Percentiles rank a stretch among this genome's conserved stretches.
These are phyloP conservation scores for Pseudopodoces humilis DNA, from an alignment of 2,113 vertebrate species.

Conservation along the genomic window DNA sequence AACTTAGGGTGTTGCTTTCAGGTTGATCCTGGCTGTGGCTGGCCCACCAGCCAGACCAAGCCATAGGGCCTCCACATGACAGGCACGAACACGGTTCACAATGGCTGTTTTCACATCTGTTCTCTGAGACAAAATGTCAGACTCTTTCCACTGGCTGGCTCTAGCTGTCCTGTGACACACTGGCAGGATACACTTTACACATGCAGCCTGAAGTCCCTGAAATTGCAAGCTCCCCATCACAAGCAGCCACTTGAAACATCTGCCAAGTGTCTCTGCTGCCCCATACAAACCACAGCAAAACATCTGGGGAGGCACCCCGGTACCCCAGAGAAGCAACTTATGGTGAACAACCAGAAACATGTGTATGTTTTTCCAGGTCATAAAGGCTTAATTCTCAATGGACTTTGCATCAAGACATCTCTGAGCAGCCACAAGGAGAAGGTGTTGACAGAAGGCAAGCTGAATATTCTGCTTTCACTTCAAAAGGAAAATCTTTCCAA, in stretches of 20 bases:
- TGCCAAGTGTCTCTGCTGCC: background rate
- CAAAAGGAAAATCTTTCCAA: background rate
- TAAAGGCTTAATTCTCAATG: background rate
- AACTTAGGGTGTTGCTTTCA: too few species aligned
- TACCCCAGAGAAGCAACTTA: background rate
- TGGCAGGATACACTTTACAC: background rate
- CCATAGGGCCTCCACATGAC: too few species aligned
- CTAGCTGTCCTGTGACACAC: background rate
- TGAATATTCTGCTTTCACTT: background rate
- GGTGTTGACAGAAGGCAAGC: background rate
- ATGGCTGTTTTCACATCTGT: background rate
- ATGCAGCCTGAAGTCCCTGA: fast-evolving
- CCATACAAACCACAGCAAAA: fast-evolving
- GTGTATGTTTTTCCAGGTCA: background rate
- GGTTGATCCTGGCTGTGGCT: too few species aligned
- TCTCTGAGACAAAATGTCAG: background rate
- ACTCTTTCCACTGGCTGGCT: background rate
- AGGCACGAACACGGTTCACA: fast-evolving
- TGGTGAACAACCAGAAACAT: background rate
- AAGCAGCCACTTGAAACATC: background rate
- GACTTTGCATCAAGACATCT: background rate
- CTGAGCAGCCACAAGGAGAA: background rate
- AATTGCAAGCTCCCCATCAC: background rate
- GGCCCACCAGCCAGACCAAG: too few species aligned
- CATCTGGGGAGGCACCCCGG: background rate